These are phyloP conservation scores for Morelia viridis DNA, from an alignment of 2,797 vertebrate species.

Conservation along the genomic window DNA sequence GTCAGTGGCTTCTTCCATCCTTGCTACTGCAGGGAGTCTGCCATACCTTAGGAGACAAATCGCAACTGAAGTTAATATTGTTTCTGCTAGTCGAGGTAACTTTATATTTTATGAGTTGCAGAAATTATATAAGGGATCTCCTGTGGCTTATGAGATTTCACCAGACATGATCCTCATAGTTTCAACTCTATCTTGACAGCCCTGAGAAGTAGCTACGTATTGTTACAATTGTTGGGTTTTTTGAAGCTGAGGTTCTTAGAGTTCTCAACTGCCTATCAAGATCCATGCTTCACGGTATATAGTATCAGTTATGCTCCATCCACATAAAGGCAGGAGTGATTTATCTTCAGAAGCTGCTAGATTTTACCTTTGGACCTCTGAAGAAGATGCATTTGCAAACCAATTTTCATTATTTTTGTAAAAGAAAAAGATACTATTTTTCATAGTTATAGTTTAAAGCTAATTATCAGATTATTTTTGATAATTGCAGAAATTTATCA, in stretches of 20 bases:
- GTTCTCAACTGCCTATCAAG: neutral
- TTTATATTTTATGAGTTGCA: neutral
- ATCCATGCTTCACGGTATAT: neutral
- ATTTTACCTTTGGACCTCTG: neutral
- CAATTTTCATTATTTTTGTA: neutral
- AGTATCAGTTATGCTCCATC: neutral
- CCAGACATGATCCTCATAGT: neutral
- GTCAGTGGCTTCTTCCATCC: neutral
- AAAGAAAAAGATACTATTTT: neutral
- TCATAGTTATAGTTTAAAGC: slow-evolving; percentile 14
- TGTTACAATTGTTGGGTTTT: neutral
- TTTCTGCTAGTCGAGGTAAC: neutral
- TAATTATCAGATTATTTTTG: neutral
- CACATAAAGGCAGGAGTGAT: neutral
- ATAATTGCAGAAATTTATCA: slow-evolving; percentile 2
- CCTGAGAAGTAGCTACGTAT: neutral
- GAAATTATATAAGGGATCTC: neutral
- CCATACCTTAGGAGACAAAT: neutral
- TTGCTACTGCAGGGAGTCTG: neutral
- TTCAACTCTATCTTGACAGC: neutral
- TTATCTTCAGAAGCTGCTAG: neutral
- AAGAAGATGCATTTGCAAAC: neutral
- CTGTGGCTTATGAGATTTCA: neutral
- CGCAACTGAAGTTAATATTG: neutral
- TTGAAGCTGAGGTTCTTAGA: neutral